phyloP scores from a whole-genome alignment of 2,888 invertebrate genomes.

The Adelognathus sp. region DNA sequence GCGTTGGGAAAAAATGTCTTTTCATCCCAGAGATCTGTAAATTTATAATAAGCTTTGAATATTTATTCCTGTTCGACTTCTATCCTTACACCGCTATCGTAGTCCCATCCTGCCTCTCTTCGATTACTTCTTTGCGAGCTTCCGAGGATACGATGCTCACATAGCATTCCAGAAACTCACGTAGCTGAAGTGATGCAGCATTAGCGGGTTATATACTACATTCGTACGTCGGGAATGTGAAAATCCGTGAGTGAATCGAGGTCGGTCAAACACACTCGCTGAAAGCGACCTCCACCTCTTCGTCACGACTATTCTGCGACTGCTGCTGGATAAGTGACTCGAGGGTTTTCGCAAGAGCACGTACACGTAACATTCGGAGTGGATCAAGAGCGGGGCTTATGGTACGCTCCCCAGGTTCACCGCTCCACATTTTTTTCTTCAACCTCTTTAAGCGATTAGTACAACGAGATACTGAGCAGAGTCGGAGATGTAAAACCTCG shows the following conservation, averaged over 20 bases:
- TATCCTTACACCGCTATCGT: background rate
- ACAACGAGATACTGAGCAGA: constrained; percentile 12
- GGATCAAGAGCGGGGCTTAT: background rate
- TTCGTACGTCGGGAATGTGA: background rate
- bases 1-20: no score
- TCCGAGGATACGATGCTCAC: background rate
- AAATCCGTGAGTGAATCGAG: constrained; percentile 53
- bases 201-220: constrained; percentile 23
- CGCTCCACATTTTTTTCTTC: background rate
- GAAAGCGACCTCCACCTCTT: constrained; percentile 2
- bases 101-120: background rate
- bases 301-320: background rate
- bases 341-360: background rate
- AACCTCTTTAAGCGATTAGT: constrained; percentile 32
- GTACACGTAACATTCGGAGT: constrained; percentile 4
- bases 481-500: background rate
- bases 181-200: constrained; percentile 57
- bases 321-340: background rate
- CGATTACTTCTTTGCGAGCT: background rate
- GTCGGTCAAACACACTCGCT: constrained; percentile 42
- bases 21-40: no score
- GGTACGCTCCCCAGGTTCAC: background rate
- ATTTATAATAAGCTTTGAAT: no score
- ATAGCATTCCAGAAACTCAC: background rate
- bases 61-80: background rate